Conservation (phyloP, 2,113 vertebrate species). For the Tachycineta bicolor region DNA sequence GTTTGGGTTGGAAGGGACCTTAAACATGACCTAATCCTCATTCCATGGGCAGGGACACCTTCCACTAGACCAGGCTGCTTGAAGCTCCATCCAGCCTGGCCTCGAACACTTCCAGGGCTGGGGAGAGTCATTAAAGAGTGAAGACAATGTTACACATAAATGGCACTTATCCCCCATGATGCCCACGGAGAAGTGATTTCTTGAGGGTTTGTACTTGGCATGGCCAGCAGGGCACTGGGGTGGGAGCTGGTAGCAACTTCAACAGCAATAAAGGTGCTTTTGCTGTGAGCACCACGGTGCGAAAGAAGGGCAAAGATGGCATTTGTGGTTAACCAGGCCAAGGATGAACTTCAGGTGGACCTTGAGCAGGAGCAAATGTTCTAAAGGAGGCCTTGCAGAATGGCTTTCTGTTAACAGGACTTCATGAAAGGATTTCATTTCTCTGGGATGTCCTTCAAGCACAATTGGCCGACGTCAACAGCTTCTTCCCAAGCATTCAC, state of each 20-base stretch:
- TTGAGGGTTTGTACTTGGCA: not conserved
- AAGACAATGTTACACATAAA: not conserved
- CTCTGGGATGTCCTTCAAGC: not conserved
- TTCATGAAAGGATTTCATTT: not conserved
- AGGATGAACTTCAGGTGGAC: not conserved
- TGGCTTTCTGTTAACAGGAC: not conserved
- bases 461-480: not conserved
- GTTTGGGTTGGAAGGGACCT: not conserved
- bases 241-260: not conserved
- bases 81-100: not conserved
- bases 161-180: not conserved
- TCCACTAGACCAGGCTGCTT: not conserved
- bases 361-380: not conserved
- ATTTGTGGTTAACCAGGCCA: not conserved
- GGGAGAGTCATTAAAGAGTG: not conserved
- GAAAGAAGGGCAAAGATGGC: not conserved
- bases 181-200: not conserved
- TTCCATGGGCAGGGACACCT: not conserved
- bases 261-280: not conserved
- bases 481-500: not conserved
- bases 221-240: not conserved
- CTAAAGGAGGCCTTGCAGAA: not conserved
- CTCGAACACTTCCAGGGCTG: not conserved
- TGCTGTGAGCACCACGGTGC: not conserved
- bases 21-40: not conserved